phyloP scores from a whole-genome alignment of 2,113 vertebrate genomes.

The Damaliscus lunatus region DNA sequence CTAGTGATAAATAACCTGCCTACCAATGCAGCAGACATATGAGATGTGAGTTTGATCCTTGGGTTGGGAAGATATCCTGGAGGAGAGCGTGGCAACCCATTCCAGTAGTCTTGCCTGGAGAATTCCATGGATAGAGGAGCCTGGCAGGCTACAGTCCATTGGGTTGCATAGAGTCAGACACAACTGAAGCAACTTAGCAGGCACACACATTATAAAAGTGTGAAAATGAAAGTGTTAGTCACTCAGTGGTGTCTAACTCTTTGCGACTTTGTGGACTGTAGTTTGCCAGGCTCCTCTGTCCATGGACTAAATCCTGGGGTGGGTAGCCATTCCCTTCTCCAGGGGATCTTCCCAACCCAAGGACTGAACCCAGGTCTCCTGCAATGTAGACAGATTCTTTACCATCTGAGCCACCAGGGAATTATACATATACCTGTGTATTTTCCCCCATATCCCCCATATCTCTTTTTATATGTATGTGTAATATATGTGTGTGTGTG shows the following conservation, averaged over 20 bases:
- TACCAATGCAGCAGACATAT: background rate
- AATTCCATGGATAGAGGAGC: background rate
- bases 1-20: background rate
- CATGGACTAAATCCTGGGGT: background rate
- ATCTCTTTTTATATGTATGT: background rate
- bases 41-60: background rate
- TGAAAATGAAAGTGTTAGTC: background rate
- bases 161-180: background rate
- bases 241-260: background rate
- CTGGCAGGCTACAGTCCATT: fast-evolving
- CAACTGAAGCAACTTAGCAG: background rate
- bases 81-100: background rate
- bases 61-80: background rate
- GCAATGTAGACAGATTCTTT: background rate
- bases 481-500: fast-evolving
- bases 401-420: background rate
- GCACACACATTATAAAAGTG: background rate
- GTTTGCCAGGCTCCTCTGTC: background rate
- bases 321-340: background rate
- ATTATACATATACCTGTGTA: background rate
- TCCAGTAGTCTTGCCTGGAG: background rate
- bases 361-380: background rate
- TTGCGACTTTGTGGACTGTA: background rate
- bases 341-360: background rate
- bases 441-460: background rate